Evolutionary conservation across 2,888 invertebrate genomes (phyloP).

Genomic region (Hyposoter didymator): DNA sequence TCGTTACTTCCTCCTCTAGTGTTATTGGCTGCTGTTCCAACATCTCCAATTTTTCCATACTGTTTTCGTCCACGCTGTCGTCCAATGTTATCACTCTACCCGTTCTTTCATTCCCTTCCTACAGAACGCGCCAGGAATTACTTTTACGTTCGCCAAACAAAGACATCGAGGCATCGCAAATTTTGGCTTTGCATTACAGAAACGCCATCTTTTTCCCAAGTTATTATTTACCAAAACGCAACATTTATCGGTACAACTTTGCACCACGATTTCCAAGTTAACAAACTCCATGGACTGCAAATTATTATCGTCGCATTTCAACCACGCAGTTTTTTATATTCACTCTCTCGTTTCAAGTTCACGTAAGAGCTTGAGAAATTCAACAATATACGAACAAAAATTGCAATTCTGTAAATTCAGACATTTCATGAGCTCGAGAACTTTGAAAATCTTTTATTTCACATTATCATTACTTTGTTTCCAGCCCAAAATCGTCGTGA

Average conservation of each 20-base stretch:
- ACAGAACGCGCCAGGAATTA: conserved; percentile 8
- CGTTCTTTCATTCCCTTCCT: conserved; percentile 59
- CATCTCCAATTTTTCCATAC: conserved; percentile 73
- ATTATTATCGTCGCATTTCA: background rate
- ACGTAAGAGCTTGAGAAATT: background rate
- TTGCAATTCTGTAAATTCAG: background rate
- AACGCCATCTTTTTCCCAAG: background rate
- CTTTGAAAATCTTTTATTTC: background rate
- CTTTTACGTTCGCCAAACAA: background rate
- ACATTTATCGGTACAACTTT: background rate
- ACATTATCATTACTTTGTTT: no score
- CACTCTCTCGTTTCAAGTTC: background rate
- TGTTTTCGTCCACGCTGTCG: conserved; percentile 73
- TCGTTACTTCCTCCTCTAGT: conserved; percentile 75
- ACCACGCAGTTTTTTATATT: background rate
- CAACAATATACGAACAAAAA: background rate
- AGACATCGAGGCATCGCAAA: background rate
- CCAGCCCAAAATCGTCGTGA: background rate
- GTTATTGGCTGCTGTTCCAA: conserved; percentile 69
- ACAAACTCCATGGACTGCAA: no score
- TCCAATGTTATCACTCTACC: conserved; percentile 68
- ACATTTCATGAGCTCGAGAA: background rate
- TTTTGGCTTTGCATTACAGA: background rate
- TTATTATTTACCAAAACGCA: background rate
- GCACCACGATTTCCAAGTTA: background rate